Conservation (phyloP, 2,113 vertebrate genomes). For the Entomyzon cyanotis region DNA sequence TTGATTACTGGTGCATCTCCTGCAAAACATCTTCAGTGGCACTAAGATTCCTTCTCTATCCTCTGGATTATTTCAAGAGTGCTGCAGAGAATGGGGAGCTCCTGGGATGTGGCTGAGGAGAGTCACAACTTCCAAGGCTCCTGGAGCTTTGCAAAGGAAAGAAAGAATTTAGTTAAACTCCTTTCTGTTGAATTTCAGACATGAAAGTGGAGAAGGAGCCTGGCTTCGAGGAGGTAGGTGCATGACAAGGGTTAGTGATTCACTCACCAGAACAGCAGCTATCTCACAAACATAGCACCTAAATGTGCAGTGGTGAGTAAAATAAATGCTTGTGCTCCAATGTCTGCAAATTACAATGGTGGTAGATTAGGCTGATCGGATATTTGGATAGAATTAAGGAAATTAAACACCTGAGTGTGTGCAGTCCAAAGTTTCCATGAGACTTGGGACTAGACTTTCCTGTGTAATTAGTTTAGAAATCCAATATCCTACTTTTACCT, state of each 20-base stretch:
- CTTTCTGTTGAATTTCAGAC: neutral
- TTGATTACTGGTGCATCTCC: neutral
- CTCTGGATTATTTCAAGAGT: neutral
- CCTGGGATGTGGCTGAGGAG: neutral
- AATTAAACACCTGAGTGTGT: neutral
- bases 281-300: neutral
- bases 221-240: neutral
- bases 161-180: neutral
- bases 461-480: slow-evolving; percentile 32
- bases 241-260: neutral
- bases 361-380: neutral
- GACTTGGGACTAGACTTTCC: neutral
- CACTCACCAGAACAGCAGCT: neutral
- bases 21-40: neutral
- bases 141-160: neutral
- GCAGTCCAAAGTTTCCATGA: neutral
- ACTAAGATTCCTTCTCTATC: neutral
- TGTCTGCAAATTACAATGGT: neutral
- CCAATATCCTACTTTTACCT: neutral
- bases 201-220: neutral
- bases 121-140: neutral
- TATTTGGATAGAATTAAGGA: neutral
- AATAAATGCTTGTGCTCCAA: neutral
- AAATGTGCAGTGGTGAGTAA: neutral
- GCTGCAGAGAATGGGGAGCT: neutral